Conservation (phyloP, 2,113 vertebrate species). For the Ceratotherium simum region DNA sequence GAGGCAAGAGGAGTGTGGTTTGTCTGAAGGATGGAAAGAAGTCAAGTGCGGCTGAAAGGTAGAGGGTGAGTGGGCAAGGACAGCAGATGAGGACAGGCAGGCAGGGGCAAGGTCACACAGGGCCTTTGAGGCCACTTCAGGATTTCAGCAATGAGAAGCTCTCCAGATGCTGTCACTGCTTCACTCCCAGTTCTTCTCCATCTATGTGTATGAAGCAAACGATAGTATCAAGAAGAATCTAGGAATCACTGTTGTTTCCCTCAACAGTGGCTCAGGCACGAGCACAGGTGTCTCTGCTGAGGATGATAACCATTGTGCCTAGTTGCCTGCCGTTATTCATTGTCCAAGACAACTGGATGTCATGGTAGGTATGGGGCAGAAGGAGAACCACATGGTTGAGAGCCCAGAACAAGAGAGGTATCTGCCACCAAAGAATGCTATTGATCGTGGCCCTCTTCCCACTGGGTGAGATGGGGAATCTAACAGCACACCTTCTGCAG, state of each 20-base stretch:
- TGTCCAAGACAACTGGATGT: slow-evolving; percentile 91
- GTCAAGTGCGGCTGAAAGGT: background rate
- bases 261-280: slow-evolving; percentile 90
- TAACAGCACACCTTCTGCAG: background rate
- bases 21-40: background rate
- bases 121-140: background rate
- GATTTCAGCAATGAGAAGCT: background rate
- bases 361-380: slow-evolving; percentile 91
- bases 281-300: slow-evolving; percentile 91
- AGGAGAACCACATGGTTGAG: slow-evolving; percentile 89
- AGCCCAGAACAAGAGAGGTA: slow-evolving; percentile 92
- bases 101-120: background rate
- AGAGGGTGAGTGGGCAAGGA: background rate
- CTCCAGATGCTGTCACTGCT: background rate
- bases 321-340: slow-evolving; percentile 90
- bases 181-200: background rate
- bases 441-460: slow-evolving; percentile 90
- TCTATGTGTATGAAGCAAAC: background rate
- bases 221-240: slow-evolving; percentile 81
- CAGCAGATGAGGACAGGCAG: background rate
- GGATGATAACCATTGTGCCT: slow-evolving; percentile 89
- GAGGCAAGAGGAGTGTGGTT: background rate
- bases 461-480: slow-evolving; percentile 90
- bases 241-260: slow-evolving; percentile 90
- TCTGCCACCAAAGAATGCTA: slow-evolving; percentile 91